These are phyloP conservation scores for Carassius carassius DNA, from an alignment of 2,113 vertebrate genomes.

Conservation along the genomic window DNA sequence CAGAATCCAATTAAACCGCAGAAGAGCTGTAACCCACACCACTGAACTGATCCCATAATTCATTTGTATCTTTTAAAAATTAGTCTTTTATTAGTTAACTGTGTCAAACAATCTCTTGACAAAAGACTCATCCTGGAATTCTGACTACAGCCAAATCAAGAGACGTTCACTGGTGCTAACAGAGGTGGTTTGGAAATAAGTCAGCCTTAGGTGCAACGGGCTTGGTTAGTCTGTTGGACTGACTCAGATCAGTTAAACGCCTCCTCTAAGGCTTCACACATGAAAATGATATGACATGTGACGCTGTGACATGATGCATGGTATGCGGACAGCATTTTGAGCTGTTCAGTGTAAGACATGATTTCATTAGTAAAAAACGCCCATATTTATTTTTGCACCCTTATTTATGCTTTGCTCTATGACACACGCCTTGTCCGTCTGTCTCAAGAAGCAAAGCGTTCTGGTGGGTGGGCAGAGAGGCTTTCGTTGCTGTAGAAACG, in stretches of 20 bases:
- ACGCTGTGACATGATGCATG: conserved; percentile 7
- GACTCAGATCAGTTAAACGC: conserved; percentile 1
- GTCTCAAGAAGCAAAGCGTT: conserved; percentile 40
- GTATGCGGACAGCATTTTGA: background rate
- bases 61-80: background rate
- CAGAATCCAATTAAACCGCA: conserved; percentile 23
- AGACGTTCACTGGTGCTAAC: background rate
- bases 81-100: background rate
- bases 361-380: conserved; percentile 55
- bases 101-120: background rate
- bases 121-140: background rate
- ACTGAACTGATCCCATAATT: conserved; percentile 15
- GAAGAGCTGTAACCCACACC: conserved; percentile 32
- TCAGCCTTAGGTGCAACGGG: background rate
- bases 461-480: conserved; percentile 37
- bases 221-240: background rate
- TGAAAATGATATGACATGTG: conserved; percentile 6
- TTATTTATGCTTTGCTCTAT: conserved; percentile 37
- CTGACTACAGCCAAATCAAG: background rate
- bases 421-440: conserved; percentile 29
- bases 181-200: background rate
- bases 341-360: conserved; percentile 18
- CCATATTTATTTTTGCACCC: conserved; percentile 47
- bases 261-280: background rate
- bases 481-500: conserved; percentile 32